A percentile compares a stretch with the other conserved stretches of the same genome.
Conservation (phyloP, 2,797 vertebrate species). For the Melanotaenia pygmaea region DNA sequence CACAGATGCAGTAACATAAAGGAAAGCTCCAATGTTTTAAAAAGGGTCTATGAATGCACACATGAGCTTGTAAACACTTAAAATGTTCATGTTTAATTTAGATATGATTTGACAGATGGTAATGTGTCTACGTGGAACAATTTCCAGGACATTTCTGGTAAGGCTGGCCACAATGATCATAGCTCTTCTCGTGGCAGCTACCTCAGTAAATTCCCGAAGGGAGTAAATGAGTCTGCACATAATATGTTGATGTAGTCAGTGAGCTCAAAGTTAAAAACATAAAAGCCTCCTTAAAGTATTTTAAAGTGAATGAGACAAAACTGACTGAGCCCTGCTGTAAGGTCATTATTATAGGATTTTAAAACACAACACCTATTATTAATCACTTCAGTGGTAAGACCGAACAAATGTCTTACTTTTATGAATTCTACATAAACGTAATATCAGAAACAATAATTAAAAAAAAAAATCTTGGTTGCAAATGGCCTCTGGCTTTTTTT, state of each 20-base stretch:
- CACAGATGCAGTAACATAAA: slow-evolving; percentile 3
- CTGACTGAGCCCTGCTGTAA: neutral
- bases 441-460: slow-evolving; percentile 66
- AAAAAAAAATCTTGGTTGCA: neutral
- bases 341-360: neutral
- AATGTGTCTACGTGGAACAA: slow-evolving; percentile 35
- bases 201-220: slow-evolving; percentile 30
- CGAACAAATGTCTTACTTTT: slow-evolving; percentile 35
- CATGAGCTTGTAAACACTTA: neutral
- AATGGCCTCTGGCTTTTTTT: slow-evolving; percentile 68
- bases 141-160: slow-evolving; percentile 41
- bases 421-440: slow-evolving; percentile 52
- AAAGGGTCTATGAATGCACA: neutral
- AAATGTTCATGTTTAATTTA: slow-evolving; percentile 37
- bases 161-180: slow-evolving; percentile 37
- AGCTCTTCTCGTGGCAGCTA: slow-evolving; percentile 38
- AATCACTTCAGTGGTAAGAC: slow-evolving; percentile 22
- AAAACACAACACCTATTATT: slow-evolving; percentile 11
- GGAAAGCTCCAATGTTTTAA: neutral
- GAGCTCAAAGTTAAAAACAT: slow-evolving; percentile 3
- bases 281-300: slow-evolving; percentile 10
- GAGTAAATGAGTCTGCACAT: slow-evolving; percentile 27
- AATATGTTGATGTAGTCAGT: slow-evolving; percentile 20
- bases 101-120: slow-evolving; percentile 21
- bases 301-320: slow-evolving; percentile 1